A percentile compares a stretch with the other conserved stretches of the same genome.
Evolutionary conservation across 2,113 vertebrate species (phyloP).

Genomic region (Bos javanicus): DNA sequence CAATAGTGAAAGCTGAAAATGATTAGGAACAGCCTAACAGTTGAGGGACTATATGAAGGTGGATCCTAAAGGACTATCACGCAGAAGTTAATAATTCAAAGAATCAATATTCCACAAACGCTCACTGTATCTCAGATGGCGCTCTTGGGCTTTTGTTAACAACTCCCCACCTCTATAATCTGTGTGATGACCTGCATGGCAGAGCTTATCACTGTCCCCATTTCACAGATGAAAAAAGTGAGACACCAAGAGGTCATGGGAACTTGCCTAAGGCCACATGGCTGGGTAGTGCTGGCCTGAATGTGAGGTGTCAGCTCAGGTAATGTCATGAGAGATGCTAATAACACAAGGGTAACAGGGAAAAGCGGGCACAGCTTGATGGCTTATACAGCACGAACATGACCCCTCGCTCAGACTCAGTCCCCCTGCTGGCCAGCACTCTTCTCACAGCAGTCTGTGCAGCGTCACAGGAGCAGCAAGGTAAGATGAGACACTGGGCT

Average conservation of each 20-base stretch:
- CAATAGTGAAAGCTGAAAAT: neutral
- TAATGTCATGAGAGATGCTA: neutral
- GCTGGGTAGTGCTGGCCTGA: too few relatives aligned
- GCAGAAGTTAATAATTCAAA: neutral
- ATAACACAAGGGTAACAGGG: neutral
- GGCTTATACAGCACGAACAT: neutral
- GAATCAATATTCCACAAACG: neutral
- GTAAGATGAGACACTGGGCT: neutral
- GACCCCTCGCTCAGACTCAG: neutral
- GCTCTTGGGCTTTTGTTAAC: neutral
- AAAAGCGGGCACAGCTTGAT: neutral
- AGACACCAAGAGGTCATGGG: neutral
- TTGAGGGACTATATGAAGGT: too few relatives aligned
- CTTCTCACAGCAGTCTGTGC: fast-evolving
- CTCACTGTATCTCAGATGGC: neutral
- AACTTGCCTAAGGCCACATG: neutral
- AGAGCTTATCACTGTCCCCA: neutral
- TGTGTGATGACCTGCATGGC: fast-evolving
- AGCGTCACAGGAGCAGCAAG: neutral
- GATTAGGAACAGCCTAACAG: neutral
- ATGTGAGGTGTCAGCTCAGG: neutral
- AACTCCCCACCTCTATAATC: too few relatives aligned
- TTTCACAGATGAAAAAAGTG: neutral
- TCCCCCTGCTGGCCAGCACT: fast-evolving
- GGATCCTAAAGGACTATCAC: neutral